Evolutionary conservation across 1,140 invertebrate genomes (phyloP).

Genomic region (Himalopsyche phryganea): DNA sequence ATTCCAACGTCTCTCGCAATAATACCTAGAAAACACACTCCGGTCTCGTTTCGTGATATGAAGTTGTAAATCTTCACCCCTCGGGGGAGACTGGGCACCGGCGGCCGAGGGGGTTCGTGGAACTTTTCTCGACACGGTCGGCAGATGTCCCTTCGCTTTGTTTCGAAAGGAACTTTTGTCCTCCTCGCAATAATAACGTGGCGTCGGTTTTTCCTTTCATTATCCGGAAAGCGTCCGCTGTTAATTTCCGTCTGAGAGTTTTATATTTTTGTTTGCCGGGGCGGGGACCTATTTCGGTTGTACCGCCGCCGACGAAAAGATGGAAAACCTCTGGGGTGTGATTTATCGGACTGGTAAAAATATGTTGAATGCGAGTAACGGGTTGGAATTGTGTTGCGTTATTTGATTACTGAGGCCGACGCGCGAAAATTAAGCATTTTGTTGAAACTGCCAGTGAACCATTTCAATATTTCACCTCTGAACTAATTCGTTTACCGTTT

Average conservation of each 20-base stretch:
- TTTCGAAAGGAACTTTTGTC: conserved; percentile 24
- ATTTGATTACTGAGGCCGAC: no score
- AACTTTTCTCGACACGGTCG: not conserved
- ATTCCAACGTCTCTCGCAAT: not conserved
- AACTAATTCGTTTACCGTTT: no score
- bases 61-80: conserved; percentile 25
- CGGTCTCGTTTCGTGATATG: conserved; percentile 18
- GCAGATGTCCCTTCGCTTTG: conserved; percentile 13
- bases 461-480: no score
- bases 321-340: no score
- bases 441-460: no score
- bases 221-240: conserved; percentile 29
- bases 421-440: no score
- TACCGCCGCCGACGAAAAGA: no score
- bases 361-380: no score
- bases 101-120: not conserved
- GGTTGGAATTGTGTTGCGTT: no score
- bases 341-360: no score
- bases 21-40: conserved; percentile 1
- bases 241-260: conserved; percentile 32
- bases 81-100: not conserved
- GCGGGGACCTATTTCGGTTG: no score
- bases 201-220: conserved; percentile 34
- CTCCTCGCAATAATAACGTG: conserved; percentile 27
- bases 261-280: conserved; percentile 1